Evolutionary conservation across 2,888 invertebrate species (phyloP), one percentile per base, ranked within the genome.

Genomic region (Drosophila limbata): DNA sequence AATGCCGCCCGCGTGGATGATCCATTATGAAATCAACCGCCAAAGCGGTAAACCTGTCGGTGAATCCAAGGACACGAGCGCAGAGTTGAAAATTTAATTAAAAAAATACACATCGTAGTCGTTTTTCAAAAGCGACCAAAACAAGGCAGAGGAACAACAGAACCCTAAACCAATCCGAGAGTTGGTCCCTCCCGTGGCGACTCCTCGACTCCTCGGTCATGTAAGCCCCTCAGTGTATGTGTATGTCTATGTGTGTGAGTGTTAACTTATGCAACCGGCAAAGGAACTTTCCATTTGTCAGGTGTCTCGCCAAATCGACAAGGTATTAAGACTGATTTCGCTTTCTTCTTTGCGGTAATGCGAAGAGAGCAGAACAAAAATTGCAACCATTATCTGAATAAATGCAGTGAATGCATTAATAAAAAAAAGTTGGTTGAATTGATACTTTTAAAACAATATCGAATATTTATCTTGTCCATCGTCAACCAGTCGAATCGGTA

Each of bases 1-100:
- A 53, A 47, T 35, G 45, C 21, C 47, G 64, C 53, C 57, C 45
- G 56, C 57, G 56, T 42, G 61, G 67, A 74, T 79, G 66, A 61
- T 79, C 77, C 87, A 90, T 87, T 73, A 56, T 72, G 67, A 10
- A 42, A 59, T 59, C 15, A 35, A 65, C 75, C 64, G 79, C 79
- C 45, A 48, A 55, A 65, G 75, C 76, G 69, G 75, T 31, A 69
- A 74, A 45, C 47, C 68, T 70, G 25, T 52, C 17, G 37, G 52
- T 17, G 6, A 44, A 53, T 37, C 44, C 57, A 52, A 60, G 21
- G 39, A 35, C 42, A 60, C 50, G 25, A 33, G 2, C 28, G 37
- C 37, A 47, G 50, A 69, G 63, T 69, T 74, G 42, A 74, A 69
- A 73, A 68, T 84, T 71, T 71, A 64, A 78, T 70, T 69, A 85